phyloP scores from a whole-genome alignment of 2,797 vertebrate genomes.

The Synaphobranchus kaupii region DNA sequence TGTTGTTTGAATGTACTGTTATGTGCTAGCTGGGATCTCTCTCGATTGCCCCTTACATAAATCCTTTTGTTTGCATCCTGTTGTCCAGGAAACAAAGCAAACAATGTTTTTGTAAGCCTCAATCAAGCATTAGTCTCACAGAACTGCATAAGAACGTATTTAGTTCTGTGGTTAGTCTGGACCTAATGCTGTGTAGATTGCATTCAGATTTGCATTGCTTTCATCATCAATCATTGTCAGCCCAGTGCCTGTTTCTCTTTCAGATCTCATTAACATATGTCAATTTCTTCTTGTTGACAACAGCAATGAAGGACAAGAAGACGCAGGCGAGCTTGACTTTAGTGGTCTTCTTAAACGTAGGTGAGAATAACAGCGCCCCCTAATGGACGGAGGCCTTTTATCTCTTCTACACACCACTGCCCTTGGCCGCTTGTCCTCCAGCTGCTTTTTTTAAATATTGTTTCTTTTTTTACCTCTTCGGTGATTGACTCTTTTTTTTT shows the following conservation, averaged over 20 bases:
- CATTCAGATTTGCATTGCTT: conserved; percentile 70
- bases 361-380: conserved; percentile 82
- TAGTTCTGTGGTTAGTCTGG: conserved; percentile 38
- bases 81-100: conserved; percentile 57
- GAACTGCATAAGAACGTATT: background rate
- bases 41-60: conserved; percentile 65
- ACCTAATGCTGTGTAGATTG: conserved; percentile 62
- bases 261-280: conserved; percentile 64
- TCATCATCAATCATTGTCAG: conserved; percentile 72
- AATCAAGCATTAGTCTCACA: conserved; percentile 67
- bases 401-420: conserved; percentile 37
- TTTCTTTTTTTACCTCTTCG: conserved; percentile 34
- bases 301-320: conserved; percentile 99
- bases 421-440: conserved; percentile 36
- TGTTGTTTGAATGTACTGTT: conserved; percentile 48
- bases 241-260: conserved; percentile 60
- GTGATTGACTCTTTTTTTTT: conserved; percentile 37
- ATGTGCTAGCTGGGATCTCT: conserved; percentile 59
- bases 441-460: conserved; percentile 41
- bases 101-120: conserved; percentile 72
- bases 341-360: conserved; percentile 99
- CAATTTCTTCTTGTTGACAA: conserved; percentile 89
- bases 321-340: conserved; percentile 99
- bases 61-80: conserved; percentile 67
- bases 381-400: conserved; percentile 47